Conservation (phyloP, 2,888 invertebrate species). For the Protophormia terraenovae region DNA sequence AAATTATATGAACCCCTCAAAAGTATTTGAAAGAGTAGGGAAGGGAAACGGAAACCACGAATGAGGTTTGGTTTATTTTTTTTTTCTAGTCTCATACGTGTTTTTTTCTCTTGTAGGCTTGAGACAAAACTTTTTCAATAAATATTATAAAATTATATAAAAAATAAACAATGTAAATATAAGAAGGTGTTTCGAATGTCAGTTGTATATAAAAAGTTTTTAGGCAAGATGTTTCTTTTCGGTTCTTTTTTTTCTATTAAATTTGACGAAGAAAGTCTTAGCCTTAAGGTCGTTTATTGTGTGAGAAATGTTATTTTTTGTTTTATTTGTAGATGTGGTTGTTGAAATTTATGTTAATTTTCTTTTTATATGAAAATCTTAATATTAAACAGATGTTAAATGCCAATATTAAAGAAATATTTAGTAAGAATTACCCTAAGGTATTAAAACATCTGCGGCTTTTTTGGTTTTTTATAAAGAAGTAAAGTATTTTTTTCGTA, state of each 20-base stretch:
- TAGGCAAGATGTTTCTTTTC: constrained; percentile 9
- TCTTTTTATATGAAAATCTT: constrained; percentile 9
- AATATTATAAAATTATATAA: constrained; percentile 59
- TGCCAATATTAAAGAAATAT: constrained; percentile 33
- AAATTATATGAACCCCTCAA: constrained; percentile 65
- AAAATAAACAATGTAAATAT: constrained; percentile 15
- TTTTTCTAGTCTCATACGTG: neutral
- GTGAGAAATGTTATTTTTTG: neutral
- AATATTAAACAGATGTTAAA: constrained; percentile 58
- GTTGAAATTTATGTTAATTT: constrained; percentile 60
- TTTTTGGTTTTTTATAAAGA: neutral
- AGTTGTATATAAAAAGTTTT: constrained; percentile 40
- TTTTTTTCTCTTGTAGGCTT: neutral
- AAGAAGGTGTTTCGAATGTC: constrained; percentile 59
- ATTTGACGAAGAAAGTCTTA: constrained; percentile 6
- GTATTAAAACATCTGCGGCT: constrained; percentile 29
- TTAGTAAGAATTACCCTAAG: constrained; percentile 2
- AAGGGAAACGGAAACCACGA: constrained; percentile 45
- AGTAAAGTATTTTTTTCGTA: neutral
- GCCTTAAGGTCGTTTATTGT: constrained; percentile 39
- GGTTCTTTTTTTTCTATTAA: neutral
- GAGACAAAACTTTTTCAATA: constrained; percentile 64
- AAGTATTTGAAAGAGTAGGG: neutral
- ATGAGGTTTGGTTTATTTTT: constrained; percentile 2
- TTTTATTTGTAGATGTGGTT: neutral